These are phyloP conservation scores for Thermophis baileyi DNA, from an alignment of 2,113 vertebrate genomes.

Conservation along the genomic window DNA sequence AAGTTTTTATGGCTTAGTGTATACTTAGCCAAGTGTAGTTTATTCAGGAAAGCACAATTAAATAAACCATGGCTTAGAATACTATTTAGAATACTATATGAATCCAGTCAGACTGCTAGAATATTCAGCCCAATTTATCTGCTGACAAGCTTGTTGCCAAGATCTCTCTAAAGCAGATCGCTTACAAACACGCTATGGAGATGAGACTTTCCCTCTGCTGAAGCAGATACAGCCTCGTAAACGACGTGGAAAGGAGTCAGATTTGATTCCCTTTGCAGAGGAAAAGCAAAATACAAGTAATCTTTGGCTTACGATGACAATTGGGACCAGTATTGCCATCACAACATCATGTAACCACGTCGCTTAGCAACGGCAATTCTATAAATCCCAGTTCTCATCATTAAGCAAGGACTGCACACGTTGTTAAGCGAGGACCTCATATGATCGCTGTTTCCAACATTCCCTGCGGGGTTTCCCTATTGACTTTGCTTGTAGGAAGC, in stretches of 20 bases:
- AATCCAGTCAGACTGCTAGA: not conserved
- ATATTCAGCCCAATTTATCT: not conserved
- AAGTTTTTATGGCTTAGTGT: not conserved
- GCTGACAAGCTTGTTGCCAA: not conserved
- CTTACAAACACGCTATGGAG: not conserved
- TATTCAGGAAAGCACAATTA: not conserved
- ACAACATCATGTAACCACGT: not conserved
- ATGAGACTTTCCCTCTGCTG: not conserved
- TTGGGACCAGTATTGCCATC: not conserved
- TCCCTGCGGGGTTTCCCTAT: not conserved
- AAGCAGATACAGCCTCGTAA: not conserved
- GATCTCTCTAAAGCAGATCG: not conserved
- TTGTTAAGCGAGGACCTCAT: not conserved
- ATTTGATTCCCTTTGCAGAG: not conserved
- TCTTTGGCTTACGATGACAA: not conserved
- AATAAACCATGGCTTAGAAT: not conserved
- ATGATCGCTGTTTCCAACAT: not conserved
- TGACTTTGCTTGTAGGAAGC: not conserved
- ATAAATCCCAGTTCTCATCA: not conserved
- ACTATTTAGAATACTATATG: not conserved
- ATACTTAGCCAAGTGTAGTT: not conserved
- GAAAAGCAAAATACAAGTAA: not conserved
- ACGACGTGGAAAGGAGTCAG: not conserved
- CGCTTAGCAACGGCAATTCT: not conserved
- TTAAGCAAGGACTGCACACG: not conserved